Conservation (phyloP, 2,888 invertebrate species). For the Harpalus rufipes region DNA sequence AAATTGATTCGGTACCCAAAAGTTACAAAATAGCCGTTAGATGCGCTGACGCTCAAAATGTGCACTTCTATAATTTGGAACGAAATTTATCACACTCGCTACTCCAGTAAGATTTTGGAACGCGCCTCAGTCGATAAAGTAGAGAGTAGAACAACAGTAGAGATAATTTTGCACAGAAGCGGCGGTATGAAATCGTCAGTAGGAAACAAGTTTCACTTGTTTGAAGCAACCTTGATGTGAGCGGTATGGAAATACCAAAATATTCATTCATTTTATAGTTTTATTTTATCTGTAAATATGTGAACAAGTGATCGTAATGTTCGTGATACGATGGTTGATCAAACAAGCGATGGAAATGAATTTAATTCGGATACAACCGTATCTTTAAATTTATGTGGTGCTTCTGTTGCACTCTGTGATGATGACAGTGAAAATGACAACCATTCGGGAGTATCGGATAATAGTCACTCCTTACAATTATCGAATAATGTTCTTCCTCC, state of each 20-base stretch:
- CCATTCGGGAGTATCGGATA: slow-evolving; percentile 39
- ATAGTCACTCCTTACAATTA: slow-evolving; percentile 6
- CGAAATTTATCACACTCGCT: too few relatives aligned
- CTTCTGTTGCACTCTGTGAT: slow-evolving; percentile 26
- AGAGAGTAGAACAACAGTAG: not conserved
- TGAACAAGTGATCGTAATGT: slow-evolving; percentile 45
- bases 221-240: slow-evolving; percentile 43
- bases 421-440: slow-evolving; percentile 53
- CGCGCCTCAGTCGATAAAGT: slow-evolving; percentile 11
- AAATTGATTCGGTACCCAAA: too few relatives aligned
- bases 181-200: slow-evolving; percentile 48
- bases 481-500: slow-evolving; percentile 51
- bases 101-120: too few relatives aligned
- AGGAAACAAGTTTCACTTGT: slow-evolving; percentile 34
- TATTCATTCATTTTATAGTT: slow-evolving; percentile 4
- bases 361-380: slow-evolving; percentile 42
- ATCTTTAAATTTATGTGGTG: slow-evolving; percentile 57
- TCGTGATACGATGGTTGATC: slow-evolving; percentile 54
- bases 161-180: slow-evolving; percentile 20
- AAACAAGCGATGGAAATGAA: slow-evolving; percentile 54
- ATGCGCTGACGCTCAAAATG: too few relatives aligned
- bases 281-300: slow-evolving; percentile 14
- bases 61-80: too few relatives aligned
- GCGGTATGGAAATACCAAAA: slow-evolving; percentile 33
- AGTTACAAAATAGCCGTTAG: too few relatives aligned